Evolutionary conservation across 2,113 vertebrate species (phyloP).

Genomic region (Etheostoma spectabile): DNA sequence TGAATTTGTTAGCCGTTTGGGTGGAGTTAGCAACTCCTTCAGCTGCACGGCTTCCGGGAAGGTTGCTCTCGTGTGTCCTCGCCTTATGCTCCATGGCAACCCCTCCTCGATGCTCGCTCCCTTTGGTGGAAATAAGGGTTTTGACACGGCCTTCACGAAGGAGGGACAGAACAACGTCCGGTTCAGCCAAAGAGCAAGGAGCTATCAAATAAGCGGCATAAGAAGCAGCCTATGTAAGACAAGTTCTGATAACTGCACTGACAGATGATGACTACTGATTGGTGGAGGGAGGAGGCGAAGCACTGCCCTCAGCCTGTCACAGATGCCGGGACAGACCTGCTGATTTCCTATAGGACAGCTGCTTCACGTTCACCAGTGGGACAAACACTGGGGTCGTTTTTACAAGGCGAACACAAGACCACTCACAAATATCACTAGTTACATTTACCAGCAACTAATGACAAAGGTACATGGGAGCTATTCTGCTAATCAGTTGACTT

Average conservation of each 20-base stretch:
- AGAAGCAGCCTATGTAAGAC: conserved; percentile 8
- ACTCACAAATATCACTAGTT: not conserved
- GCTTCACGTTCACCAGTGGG: not conserved
- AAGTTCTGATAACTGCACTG: conserved; percentile 61
- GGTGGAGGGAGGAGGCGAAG: conserved; percentile 5
- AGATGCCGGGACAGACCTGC: not conserved
- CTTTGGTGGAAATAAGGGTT: too few species aligned
- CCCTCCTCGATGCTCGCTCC: too few species aligned
- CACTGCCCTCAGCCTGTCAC: not conserved
- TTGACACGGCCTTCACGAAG: too few species aligned
- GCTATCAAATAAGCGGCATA: too few species aligned
- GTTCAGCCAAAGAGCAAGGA: too few species aligned
- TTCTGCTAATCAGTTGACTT: not conserved
- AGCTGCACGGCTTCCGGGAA: too few species aligned
- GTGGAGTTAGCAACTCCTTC: too few species aligned
- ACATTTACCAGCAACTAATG: conserved; percentile 14
- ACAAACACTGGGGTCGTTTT: not conserved
- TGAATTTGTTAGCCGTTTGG: too few species aligned
- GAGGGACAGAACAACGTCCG: too few species aligned
- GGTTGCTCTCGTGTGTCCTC: too few species aligned
- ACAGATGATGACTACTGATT: conserved; percentile 38
- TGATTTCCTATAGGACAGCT: not conserved
- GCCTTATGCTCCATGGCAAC: too few species aligned
- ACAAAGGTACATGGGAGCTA: not conserved
- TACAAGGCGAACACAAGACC: not conserved